Percentiles rank a stretch among this genome's conserved stretches.
These are phyloP conservation scores for Cheilinus undulatus DNA, from an alignment of 2,113 vertebrate genomes.

Conservation along the genomic window DNA sequence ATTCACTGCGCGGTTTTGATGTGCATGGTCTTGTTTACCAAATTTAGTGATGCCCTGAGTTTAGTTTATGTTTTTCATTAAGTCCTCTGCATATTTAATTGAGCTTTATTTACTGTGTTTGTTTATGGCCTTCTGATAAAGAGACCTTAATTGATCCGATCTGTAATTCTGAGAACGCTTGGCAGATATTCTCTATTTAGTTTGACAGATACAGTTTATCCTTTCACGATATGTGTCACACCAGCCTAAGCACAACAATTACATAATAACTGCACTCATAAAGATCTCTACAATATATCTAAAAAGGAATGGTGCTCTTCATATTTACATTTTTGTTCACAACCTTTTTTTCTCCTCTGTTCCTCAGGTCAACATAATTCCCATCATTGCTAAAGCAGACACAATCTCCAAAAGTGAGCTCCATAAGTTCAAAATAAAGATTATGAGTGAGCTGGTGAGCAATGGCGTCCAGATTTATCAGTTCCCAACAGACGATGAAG, in stretches of 20 bases:
- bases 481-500: conserved; percentile 95
- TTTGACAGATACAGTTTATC: not conserved
- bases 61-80: conserved; percentile 15
- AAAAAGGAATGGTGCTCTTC: no score
- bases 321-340: no score
- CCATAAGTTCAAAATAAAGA: conserved; percentile 99
- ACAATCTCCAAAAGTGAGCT: conserved; percentile 98
- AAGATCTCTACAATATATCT: not conserved
- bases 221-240: conserved; percentile 4
- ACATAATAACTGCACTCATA: not conserved
- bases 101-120: conserved; percentile 16
- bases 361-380: conserved; percentile 95
- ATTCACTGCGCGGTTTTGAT: conserved; percentile 10
- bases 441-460: conserved; percentile 98
- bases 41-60: not conserved
- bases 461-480: conserved; percentile 99
- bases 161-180: conserved; percentile 10
- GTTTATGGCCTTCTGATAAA: not conserved
- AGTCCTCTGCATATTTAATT: conserved; percentile 7
- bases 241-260: not conserved
- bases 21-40: not conserved
- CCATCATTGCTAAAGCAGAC: conserved; percentile 97
- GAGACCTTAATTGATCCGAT: not conserved
- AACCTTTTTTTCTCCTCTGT: not conserved
- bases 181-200: conserved; percentile 9